Conservation (phyloP, 1,140 invertebrate genomes). For the Drosophila asahinai region DNA sequence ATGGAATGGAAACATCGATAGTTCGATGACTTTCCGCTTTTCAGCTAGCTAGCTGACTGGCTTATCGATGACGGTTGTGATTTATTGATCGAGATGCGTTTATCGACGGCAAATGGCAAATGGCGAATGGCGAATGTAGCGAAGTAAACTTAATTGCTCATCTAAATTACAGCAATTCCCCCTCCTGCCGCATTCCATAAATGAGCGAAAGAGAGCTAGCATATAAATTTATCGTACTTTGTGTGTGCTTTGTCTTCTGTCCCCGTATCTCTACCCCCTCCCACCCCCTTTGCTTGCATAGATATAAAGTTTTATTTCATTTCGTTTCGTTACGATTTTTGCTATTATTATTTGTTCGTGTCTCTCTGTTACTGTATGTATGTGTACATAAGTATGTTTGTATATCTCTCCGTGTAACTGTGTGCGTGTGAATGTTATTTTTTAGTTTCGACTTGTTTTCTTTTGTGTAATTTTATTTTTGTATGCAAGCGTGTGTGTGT, state of each 20-base stretch:
- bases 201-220: constrained; percentile 41
- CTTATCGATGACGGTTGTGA: constrained; percentile 38
- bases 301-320: constrained; percentile 81
- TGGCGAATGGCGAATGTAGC: constrained; percentile 17
- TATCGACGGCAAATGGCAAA: constrained; percentile 23
- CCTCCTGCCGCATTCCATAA: constrained; percentile 21
- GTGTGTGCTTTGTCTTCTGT: constrained; percentile 42
- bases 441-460: constrained; percentile 83
- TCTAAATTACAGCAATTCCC: constrained; percentile 40
- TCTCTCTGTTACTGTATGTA: constrained; percentile 45
- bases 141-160: constrained; percentile 45
- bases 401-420: constrained; percentile 38
- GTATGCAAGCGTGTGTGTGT: constrained; percentile 40
- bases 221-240: constrained; percentile 57
- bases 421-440: constrained; percentile 68
- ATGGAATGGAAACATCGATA: constrained; percentile 46
- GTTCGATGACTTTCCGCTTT: constrained; percentile 40
- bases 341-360: constrained; percentile 80
- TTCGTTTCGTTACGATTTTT: constrained; percentile 83
- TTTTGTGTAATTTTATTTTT: constrained; percentile 83
- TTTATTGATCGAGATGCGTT: constrained; percentile 47
- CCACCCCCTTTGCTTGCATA: constrained; percentile 17
- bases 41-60: neutral
- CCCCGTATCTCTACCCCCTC: constrained; percentile 11
- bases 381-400: neutral